Conservation (phyloP, 2,113 vertebrate species). For the Hydrolagus affinis region DNA sequence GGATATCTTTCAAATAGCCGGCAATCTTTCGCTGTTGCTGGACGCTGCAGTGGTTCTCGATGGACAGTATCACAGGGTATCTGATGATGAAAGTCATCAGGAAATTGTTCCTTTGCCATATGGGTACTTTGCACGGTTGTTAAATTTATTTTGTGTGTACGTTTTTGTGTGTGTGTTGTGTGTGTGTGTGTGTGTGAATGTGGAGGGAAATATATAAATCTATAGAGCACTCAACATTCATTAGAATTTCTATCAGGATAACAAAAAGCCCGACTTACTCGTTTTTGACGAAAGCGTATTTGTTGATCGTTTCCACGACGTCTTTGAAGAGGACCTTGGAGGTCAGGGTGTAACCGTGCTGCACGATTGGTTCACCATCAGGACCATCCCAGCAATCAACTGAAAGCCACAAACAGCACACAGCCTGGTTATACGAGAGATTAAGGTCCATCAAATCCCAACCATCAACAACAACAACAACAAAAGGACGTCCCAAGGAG, state of each 20-base stretch:
- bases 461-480: no score
- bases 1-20: conserved; percentile 80
- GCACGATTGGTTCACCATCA: conserved; percentile 89
- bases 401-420: conserved; percentile 37
- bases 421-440: no score
- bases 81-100: conserved; percentile 45
- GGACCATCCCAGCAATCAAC: conserved; percentile 97
- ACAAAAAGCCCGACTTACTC: conserved; percentile 59
- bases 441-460: no score
- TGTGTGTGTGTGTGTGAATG: no score
- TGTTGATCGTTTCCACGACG: conserved; percentile 87
- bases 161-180: no score
- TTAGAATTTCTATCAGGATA: neutral
- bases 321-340: conserved; percentile 90
- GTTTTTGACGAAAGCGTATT: conserved; percentile 86
- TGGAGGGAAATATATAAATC: no score
- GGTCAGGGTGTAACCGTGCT: conserved; percentile 92
- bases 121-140: no score
- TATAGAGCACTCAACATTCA: neutral
- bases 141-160: no score
- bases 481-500: no score
- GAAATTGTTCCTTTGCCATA: no score
- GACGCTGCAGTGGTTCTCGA: conserved; percentile 92
- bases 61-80: conserved; percentile 85
- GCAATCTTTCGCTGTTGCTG: conserved; percentile 95